These are phyloP conservation scores for Melinopterus prodromus DNA, from an alignment of 2,888 invertebrate species.

Conservation along the genomic window DNA sequence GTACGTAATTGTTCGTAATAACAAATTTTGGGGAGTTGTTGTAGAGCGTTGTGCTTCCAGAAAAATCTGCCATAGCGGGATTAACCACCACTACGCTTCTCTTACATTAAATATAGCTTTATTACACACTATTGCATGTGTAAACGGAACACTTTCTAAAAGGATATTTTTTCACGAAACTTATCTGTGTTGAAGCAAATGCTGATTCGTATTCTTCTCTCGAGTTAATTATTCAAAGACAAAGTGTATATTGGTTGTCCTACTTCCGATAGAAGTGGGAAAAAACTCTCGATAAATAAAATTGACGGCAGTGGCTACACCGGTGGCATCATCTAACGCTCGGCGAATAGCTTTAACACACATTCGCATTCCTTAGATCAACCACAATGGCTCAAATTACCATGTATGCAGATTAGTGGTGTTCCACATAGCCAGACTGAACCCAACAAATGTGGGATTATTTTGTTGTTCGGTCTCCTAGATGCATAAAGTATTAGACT, in stretches of 20 bases:
- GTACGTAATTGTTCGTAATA: too few species aligned
- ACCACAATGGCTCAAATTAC: conserved; percentile 33
- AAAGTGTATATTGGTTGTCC: not conserved
- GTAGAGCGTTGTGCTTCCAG: too few species aligned
- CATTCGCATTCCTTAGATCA: conserved; percentile 30
- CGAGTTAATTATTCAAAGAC: not conserved
- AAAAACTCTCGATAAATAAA: conserved; percentile 4
- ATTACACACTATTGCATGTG: too few species aligned
- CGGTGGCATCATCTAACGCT: conserved; percentile 25
- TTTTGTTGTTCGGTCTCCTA: not conserved
- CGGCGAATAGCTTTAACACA: conserved; percentile 21
- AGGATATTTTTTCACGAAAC: too few species aligned
- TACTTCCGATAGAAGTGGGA: not conserved
- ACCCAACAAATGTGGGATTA: not conserved
- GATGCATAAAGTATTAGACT: not conserved
- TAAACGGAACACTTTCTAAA: too few species aligned
- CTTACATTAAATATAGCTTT: too few species aligned
- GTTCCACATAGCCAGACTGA: conserved; percentile 7
- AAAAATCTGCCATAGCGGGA: too few species aligned
- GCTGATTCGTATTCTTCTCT: not conserved
- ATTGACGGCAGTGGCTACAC: not conserved
- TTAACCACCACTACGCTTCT: too few species aligned
- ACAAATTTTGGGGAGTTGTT: too few species aligned
- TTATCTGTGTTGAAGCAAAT: too few species aligned
- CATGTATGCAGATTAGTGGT: conserved; percentile 34